A percentile compares a stretch with the other conserved stretches of the same genome.
phyloP scores from a whole-genome alignment of 2,797 vertebrate genomes.

The Acropternis orthonyx region DNA sequence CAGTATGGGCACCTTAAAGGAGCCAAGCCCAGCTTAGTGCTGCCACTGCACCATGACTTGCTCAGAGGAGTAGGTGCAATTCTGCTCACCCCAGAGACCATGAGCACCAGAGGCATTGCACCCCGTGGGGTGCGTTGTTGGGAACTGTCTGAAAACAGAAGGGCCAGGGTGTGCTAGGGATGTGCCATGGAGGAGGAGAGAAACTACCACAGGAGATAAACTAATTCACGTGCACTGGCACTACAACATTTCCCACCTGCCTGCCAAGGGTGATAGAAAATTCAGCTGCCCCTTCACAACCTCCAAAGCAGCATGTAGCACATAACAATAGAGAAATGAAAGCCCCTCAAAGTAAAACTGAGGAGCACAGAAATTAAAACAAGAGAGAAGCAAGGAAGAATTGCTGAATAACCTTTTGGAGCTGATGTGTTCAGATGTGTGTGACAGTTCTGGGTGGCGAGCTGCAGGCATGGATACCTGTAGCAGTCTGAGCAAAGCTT shows the following conservation, averaged over 20 bases:
- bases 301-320: neutral
- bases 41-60: neutral
- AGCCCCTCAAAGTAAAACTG: neutral
- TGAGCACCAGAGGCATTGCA: fast-evolving
- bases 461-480: neutral
- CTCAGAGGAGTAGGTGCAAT: neutral
- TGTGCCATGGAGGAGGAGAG: neutral
- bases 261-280: neutral
- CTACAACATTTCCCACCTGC: neutral
- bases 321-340: neutral
- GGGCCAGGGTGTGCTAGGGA: neutral
- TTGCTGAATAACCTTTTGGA: neutral
- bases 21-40: neutral
- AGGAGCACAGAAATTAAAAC: neutral
- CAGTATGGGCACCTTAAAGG: neutral
- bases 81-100: neutral
- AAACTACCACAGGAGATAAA: neutral
- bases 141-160: neutral
- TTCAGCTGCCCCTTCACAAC: neutral
- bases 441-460: neutral
- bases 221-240: neutral
- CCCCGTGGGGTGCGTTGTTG: fast-evolving
- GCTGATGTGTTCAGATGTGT: fast-evolving
- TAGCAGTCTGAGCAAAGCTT: neutral
- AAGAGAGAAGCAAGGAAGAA: neutral